Percentiles rank a stretch among this genome's conserved stretches.
Evolutionary conservation across 2,888 invertebrate genomes (phyloP).

Genomic region (Geotrupes spiniger): DNA sequence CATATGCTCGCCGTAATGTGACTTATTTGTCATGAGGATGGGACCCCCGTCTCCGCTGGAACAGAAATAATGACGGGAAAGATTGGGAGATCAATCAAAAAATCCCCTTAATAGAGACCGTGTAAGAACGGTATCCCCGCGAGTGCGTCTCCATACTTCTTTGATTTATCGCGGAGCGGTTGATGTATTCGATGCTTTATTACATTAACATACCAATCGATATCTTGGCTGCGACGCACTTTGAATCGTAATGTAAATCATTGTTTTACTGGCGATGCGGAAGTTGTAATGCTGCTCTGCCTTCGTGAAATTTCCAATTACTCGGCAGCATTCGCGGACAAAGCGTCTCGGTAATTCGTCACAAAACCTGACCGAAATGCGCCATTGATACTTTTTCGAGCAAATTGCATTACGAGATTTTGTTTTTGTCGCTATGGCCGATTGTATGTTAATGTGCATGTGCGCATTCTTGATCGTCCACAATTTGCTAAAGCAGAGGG

Average conservation of each 20-base stretch:
- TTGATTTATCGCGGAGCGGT: too few relatives aligned
- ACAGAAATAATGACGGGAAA: slow-evolving; percentile 33
- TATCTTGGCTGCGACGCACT: too few relatives aligned
- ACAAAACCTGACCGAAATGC: slow-evolving; percentile 20
- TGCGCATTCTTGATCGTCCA: too few relatives aligned
- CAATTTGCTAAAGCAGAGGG: too few relatives aligned
- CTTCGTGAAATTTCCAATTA: slow-evolving; percentile 25
- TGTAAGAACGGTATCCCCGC: neutral
- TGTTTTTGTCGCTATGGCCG: too few relatives aligned
- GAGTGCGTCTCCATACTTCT: neutral
- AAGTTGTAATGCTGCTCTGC: neutral
- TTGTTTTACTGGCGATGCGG: too few relatives aligned
- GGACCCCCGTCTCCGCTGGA: slow-evolving; percentile 25
- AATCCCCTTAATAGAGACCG: slow-evolving; percentile 21
- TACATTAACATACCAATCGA: too few relatives aligned
- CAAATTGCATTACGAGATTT: slow-evolving; percentile 14
- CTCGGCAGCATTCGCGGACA: slow-evolving; percentile 22
- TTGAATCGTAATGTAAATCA: too few relatives aligned
- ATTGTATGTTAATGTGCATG: too few relatives aligned
- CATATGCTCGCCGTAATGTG: slow-evolving; percentile 35
- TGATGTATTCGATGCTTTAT: too few relatives aligned
- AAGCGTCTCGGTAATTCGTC: slow-evolving; percentile 19
- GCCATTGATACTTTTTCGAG: slow-evolving; percentile 17
- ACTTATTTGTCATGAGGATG: slow-evolving; percentile 37
- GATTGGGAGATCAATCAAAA: slow-evolving; percentile 39